Evolutionary conservation across 2,888 invertebrate species (phyloP), one percentile per base, ranked within the genome.

Genomic region (Drosophila prostipennis): DNA sequence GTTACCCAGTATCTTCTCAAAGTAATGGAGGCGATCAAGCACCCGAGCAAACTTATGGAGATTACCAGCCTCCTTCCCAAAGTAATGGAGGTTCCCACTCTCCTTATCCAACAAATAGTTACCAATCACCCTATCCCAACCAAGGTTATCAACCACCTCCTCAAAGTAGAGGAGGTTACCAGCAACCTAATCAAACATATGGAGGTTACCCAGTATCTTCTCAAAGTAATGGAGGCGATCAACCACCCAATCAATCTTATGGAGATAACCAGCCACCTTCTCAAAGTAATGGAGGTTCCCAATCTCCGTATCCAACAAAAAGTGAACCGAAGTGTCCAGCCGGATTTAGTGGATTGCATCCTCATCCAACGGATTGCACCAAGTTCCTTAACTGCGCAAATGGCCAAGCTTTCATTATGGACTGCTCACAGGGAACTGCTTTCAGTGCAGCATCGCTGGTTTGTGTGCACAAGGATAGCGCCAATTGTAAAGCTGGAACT

Each of bases 371-470:
- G 0, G 93, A 94, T 64, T 95, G 95, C 78, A 92, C 92, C 1
- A 94, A 94, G 81, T 95, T 94, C 85, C 80, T 95, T 16, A 94
- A 94, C 78, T 95, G 95, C 81, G 94, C 92, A 8, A 92, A 94
- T 75, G 95, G 95, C 1, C 91, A 90, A 36, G 93, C 94, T 0
- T 92, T 93, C 69, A 86, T 94, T 2, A 94, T 94, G 91, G 91
- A 92, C 51, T 95, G 95, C 87, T 94, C 93, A 3, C 93, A 94
- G 2, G 95, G 94, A 16, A 95, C 95, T 0, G 93, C 94, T 0
- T 95, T 94, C 75, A 94, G 94, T 88, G 92, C 94, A 0, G 69
- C 78, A 2, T 78, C 92, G 43, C 91, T 91, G 45, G 91, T 92
- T 10, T 95, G 95, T 78, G 95, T 95, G 89, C 93, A 92, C 90